These are phyloP conservation scores for Glareola pratincola DNA, from an alignment of 2,113 vertebrate genomes.

Conservation along the genomic window DNA sequence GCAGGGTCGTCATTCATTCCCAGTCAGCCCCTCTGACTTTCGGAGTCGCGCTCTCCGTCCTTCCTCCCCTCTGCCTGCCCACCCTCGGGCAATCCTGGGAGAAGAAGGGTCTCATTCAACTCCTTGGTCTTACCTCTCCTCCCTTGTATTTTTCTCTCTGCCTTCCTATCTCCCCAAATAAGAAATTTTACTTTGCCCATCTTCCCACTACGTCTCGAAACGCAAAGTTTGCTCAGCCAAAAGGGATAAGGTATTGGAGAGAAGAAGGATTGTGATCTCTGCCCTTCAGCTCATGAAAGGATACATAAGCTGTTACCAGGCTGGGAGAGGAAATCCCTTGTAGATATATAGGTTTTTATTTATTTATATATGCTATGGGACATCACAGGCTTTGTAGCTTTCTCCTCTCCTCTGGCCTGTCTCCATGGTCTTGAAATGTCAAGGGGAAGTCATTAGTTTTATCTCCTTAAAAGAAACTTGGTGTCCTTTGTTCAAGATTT, in stretches of 20 bases:
- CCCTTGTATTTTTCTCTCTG: neutral
- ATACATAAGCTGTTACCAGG: neutral
- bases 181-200: neutral
- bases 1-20: neutral
- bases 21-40: neutral
- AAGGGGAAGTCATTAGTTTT: neutral
- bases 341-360: neutral
- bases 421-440: neutral
- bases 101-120: neutral
- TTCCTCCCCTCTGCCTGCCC: neutral
- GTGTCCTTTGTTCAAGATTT: neutral
- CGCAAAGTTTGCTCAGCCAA: neutral
- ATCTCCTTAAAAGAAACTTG: neutral
- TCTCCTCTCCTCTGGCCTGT: neutral
- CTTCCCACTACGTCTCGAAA: neutral
- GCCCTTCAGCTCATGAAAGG: neutral
- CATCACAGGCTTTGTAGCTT: neutral
- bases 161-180: neutral
- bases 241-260: neutral
- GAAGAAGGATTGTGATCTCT: neutral
- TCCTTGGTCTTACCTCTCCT: neutral
- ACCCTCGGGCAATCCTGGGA: neutral
- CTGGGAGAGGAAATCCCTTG: neutral
- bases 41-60: fast-evolving
- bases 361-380: neutral